Evolutionary conservation across 2,888 invertebrate species (phyloP), one percentile per base, ranked within the genome.

Genomic region (Leptarthrus brevirostris): DNA sequence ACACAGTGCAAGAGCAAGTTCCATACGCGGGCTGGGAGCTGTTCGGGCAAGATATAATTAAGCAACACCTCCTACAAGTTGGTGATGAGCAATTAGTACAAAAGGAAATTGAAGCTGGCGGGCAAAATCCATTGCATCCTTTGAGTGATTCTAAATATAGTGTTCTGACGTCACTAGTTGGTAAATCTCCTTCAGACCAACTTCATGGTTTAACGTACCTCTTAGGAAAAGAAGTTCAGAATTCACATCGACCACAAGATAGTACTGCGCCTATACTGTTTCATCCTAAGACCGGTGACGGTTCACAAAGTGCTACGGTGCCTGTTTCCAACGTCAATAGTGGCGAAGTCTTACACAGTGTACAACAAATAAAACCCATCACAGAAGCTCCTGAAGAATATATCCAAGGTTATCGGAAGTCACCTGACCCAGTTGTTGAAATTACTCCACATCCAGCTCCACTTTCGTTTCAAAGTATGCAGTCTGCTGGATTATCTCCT

Each of bases 191-290:
- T 0, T 82, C 83, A 5, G 84, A 85, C 72, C 88, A 88, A 80
- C 82, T 88, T 18, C 83, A 87, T 77, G 88, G 87, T 1, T 80
- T 88, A 1, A 86, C 86, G 52, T 84, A 86, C 73, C 79, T 88
- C 3, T 78, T 88, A 52, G 82, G 83, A 66, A 83, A 83, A 66
- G 83, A 83, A 72, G 77, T 79, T 0, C 78, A 79, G n/a, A 76
- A 77, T 12, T n/a, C 77, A 10, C 24, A 44, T 22, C 79, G 80
- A 0, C 82, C 84, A 0, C 81, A 83, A 76, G 81, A 83, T 30
- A 83, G 78, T 73, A 83, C 82, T 0, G 80, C 84, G 0, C 84
- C 84, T 2, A 81, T 84, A 44, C 79, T 83, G 3, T 85, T 85
- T 54, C 83, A 83, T 74, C 82, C 82, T 1, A 74, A 58, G 1